Conservation (phyloP, 2,797 vertebrate genomes). For the Sphenodon punctatus region DNA sequence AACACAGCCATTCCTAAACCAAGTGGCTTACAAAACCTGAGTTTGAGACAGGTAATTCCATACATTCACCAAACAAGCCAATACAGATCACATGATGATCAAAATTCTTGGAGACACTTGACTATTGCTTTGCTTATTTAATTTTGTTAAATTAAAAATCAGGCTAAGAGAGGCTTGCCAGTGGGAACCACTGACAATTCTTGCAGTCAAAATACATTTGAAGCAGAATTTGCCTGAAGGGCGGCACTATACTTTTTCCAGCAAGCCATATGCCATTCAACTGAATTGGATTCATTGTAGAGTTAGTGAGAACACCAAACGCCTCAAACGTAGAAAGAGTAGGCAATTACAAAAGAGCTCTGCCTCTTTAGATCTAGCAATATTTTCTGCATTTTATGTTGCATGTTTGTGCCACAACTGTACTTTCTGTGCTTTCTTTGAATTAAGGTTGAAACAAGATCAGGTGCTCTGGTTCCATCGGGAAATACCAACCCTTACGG, state of each 20-base stretch:
- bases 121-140: neutral
- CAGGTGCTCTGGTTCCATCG: too few relatives aligned
- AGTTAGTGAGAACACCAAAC: too few relatives aligned
- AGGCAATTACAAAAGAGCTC: too few relatives aligned
- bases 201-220: neutral
- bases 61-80: neutral
- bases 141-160: neutral
- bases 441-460: too few relatives aligned
- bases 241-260: neutral
- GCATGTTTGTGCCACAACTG: too few relatives aligned
- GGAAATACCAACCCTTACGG: too few relatives aligned
- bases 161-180: neutral
- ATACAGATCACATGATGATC: neutral
- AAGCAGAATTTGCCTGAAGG: neutral
- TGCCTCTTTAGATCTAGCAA: too few relatives aligned
- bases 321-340: too few relatives aligned
- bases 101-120: neutral
- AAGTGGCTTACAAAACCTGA: too few relatives aligned
- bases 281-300: too few relatives aligned
- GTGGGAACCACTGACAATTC: neutral
- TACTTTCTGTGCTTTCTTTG: too few relatives aligned
- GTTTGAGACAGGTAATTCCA: neutral
- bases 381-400: too few relatives aligned
- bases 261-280: neutral
- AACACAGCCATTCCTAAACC: neutral